phyloP scores from a whole-genome alignment of 1,140 invertebrate genomes.

The Chironomus striatipennis region DNA sequence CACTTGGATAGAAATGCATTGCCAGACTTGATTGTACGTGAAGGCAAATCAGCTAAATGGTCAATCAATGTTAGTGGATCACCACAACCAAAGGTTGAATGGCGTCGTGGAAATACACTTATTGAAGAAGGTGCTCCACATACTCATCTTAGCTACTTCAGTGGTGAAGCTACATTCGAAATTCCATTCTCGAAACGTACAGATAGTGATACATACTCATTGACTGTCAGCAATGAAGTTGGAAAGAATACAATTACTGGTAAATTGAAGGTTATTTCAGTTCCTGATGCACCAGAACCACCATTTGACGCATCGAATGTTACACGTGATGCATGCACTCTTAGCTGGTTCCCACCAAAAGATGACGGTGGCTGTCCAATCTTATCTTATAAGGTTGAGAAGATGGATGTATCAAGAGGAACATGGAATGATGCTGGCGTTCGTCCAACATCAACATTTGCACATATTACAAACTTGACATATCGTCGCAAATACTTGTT shows the following conservation, averaged over 20 bases:
- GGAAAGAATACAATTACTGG: conserved; percentile 73
- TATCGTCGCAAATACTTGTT: conserved; percentile 92
- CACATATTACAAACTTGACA: conserved; percentile 73
- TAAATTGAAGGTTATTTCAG: conserved; percentile 80
- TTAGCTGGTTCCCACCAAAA: conserved; percentile 73
- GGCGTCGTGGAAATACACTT: conserved; percentile 80
- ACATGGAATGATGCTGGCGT: conserved; percentile 93
- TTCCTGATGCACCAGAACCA: conserved; percentile 76
- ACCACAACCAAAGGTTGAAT: conserved; percentile 73
- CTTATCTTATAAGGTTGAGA: conserved; percentile 93
- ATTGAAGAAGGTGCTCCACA: conserved; percentile 50
- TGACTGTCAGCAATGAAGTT: conserved; percentile 77
- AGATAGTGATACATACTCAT: conserved; percentile 76
- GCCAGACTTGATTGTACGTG: conserved; percentile 79
- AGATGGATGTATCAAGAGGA: conserved; percentile 90
- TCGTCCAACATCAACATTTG: conserved; percentile 58
- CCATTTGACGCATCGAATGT: conserved; percentile 77
- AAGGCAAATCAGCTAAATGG: conserved; percentile 82
- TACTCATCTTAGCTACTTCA: conserved; percentile 61
- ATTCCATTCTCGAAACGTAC: conserved; percentile 72
- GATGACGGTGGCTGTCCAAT: conserved; percentile 91
- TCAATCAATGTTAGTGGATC: conserved; percentile 81
- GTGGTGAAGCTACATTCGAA: conserved; percentile 73
- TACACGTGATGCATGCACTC: conserved; percentile 79
- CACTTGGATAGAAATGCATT: conserved; percentile 74